Evolutionary conservation across 2,888 invertebrate genomes (phyloP).

Genomic region (Xestia rhomboidea): DNA sequence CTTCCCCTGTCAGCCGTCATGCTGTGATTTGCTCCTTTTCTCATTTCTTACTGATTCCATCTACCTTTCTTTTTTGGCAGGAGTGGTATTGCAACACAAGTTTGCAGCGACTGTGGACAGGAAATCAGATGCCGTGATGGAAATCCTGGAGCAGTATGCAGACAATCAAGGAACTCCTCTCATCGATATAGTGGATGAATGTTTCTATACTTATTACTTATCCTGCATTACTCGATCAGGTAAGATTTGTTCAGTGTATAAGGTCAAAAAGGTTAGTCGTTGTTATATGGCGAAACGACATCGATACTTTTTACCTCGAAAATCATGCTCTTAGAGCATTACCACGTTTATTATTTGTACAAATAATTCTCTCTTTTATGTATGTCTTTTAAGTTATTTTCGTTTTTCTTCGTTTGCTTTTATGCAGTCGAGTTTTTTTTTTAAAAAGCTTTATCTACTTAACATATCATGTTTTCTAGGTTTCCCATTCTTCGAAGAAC

Average conservation of each 20-base stretch:
- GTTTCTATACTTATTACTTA: constrained; percentile 71
- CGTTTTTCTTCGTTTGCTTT: not conserved
- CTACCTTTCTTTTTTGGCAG: constrained; percentile 45
- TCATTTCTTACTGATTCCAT: not conserved
- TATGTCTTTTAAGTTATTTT: not conserved
- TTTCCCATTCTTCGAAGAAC: constrained; percentile 73
- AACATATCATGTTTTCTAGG: constrained; percentile 48
- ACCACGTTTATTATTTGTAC: not conserved
- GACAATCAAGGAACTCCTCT: constrained; percentile 67
- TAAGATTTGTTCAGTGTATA: constrained; percentile 49
- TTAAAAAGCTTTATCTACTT: not conserved
- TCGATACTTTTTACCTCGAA: not conserved
- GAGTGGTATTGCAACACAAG: constrained; percentile 58
- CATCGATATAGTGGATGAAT: constrained; percentile 74
- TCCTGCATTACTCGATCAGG: constrained; percentile 74
- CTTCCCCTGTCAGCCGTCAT: not conserved
- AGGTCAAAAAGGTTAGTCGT: not conserved
- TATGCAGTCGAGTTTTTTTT: not conserved
- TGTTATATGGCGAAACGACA: not conserved
- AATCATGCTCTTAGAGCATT: not conserved
- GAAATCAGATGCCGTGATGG: constrained; percentile 69
- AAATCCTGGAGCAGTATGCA: constrained; percentile 66
- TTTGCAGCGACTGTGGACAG: constrained; percentile 70
- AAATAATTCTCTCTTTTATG: not conserved
- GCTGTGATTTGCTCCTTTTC: not conserved